Conservation (phyloP, 2,888 invertebrate genomes). For the Omphaloscelis lunosa region DNA sequence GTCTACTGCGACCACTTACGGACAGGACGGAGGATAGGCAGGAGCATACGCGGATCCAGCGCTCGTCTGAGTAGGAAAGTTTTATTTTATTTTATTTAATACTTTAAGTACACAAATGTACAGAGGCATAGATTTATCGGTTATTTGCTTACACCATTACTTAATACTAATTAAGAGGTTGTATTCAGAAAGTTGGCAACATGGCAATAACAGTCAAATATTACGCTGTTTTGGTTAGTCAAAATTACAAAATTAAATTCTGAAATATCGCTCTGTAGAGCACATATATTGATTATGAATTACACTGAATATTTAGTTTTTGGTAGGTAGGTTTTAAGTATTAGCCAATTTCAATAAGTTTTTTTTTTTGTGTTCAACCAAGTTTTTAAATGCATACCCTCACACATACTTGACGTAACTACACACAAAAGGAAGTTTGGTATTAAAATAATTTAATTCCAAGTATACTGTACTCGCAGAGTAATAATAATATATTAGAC, state of each 20-base stretch:
- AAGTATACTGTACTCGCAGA: neutral
- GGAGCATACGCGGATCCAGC: slow-evolving; percentile 78
- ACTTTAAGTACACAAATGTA: too few species aligned
- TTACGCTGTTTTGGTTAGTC: too few species aligned
- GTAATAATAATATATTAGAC: neutral
- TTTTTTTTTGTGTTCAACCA: too few species aligned
- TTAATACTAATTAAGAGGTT: neutral
- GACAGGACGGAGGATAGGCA: slow-evolving; percentile 78
- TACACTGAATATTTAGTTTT: too few species aligned
- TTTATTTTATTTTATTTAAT: neutral
- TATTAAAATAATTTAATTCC: neutral
- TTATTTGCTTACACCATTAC: neutral
- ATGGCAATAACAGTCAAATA: too few species aligned
- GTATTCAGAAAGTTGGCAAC: too few species aligned
- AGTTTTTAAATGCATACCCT: too few species aligned
- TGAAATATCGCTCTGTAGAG: too few species aligned
- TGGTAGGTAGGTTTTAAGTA: too few species aligned
- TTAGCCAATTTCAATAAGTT: too few species aligned
- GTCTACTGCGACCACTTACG: slow-evolving; percentile 75
- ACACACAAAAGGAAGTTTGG: neutral
- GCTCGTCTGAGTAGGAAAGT: slow-evolving; percentile 73
- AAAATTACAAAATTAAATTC: too few species aligned
- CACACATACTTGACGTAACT: neutral
- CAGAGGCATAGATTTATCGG: neutral
- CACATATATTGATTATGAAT: too few species aligned